Base-by-base conservation (phyloP, 2,113 vertebrate genomes). In the Climacteris rufus region DNA sequence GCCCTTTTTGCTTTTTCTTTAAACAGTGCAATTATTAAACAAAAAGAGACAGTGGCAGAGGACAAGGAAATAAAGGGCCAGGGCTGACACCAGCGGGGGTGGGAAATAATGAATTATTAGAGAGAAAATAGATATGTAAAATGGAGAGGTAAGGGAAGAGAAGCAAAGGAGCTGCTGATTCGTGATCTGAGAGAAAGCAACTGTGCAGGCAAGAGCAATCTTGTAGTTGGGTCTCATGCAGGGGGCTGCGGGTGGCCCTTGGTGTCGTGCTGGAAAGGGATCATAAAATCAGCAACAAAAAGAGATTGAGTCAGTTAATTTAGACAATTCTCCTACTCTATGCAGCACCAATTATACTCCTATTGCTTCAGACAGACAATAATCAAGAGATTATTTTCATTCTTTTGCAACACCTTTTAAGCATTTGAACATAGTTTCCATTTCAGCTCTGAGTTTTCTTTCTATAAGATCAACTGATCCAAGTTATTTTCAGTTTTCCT, bases 201-300 rank as follows among this genome's bases (percentile, higher is more conserved):
- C 40, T n/a, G 74, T 15, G 65, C 25, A 63, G 25, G 6, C 0
- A 0, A 28, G 49, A 77, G 12, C 18, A 37, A 0, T 56, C 35
- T 15, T 42, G 37, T 59, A 21, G 50, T 1, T 74, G 60, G 28
- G 27, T 60, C 24, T 66, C 82, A 10, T 19, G 47, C 39, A 35
- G 28, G 52, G 66, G 25, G 16, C 42, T 53, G 33, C 1, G 7
- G 21, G 40, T 64, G 56, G n/a, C 31, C 50, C 50, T 54, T 0
- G 0, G 33, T 59, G 28, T 27, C 27, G 6, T 45, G 28, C 42
- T 71, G 76, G 52, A 65, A 52, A 56, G 61, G 49, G 37, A 80
- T 50, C 42, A 31, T 53, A 31, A 75, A 39, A 17, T 44, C 57
- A 61, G 49, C 31, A 37, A 60, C 20, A 72, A 45, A 61, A 66